These are phyloP conservation scores for Rhynchophorus ferrugineus DNA, from an alignment of 1,140 invertebrate species.

Conservation along the genomic window DNA sequence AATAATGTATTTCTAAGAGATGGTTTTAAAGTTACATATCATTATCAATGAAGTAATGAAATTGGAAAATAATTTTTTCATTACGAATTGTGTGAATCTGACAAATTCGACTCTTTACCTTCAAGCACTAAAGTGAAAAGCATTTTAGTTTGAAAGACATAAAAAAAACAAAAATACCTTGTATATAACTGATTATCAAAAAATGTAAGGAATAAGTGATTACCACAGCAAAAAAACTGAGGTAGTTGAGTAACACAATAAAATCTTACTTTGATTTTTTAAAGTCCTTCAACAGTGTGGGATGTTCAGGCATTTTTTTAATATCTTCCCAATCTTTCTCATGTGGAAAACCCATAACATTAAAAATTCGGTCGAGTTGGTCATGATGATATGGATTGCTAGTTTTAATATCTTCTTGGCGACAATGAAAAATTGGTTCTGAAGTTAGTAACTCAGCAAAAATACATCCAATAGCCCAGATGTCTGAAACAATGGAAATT, in stretches of 20 bases:
- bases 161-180: no score
- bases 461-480: conserved; percentile 99
- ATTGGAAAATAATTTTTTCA: no score
- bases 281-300: conserved; percentile 93
- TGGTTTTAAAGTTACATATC: no score
- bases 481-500: conserved; percentile 60
- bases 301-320: conserved; percentile 99
- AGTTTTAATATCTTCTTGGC: conserved; percentile 99
- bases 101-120: no score
- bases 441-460: conserved; percentile 95
- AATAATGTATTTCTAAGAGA: conserved; percentile 3
- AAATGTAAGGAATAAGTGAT: conserved; percentile 1
- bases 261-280: conserved; percentile 81
- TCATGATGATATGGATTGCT: conserved; percentile 99
- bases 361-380: conserved; percentile 98
- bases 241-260: conserved; percentile 1
- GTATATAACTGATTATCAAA: no score
- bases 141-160: no score
- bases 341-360: conserved; percentile 98
- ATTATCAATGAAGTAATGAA: not conserved
- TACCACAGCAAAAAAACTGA: conserved; percentile 4
- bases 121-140: no score
- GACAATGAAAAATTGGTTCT: conserved; percentile 99
- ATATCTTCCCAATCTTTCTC: conserved; percentile 99
- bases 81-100: no score